phyloP scores from a whole-genome alignment of 2,888 invertebrate species.

The Pardosa pseudoannulata region DNA sequence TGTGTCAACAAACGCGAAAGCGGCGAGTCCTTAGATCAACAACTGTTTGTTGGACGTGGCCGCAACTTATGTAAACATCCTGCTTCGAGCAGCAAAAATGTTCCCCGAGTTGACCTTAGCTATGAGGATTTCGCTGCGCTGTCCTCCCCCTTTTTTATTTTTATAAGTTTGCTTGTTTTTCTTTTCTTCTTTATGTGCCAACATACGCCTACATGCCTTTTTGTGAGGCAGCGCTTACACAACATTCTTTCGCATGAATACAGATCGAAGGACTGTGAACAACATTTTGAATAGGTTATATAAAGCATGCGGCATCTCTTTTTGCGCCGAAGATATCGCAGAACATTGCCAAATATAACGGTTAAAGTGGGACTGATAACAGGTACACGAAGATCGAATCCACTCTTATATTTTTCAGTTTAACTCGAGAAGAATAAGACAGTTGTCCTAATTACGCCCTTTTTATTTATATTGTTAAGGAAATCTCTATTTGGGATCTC shows the following conservation, averaged over 20 bases:
- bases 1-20: conserved; percentile 63
- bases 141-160: conserved; percentile 39
- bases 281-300: neutral
- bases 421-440: too few relatives aligned
- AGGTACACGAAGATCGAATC: too few relatives aligned
- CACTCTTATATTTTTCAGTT: too few relatives aligned
- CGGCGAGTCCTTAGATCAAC: conserved; percentile 70
- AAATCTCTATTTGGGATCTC: too few relatives aligned
- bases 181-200: conserved; percentile 28
- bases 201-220: conserved; percentile 56
- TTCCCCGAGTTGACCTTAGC: conserved; percentile 69
- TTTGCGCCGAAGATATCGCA: too few relatives aligned
- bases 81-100: conserved; percentile 62
- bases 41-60: conserved; percentile 72
- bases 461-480: too few relatives aligned
- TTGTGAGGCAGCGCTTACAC: neutral
- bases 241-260: neutral
- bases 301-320: neutral
- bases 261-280: neutral
- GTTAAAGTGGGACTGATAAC: too few relatives aligned
- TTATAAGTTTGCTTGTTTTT: conserved; percentile 53
- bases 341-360: too few relatives aligned
- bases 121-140: conserved; percentile 47
- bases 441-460: too few relatives aligned
- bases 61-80: conserved; percentile 72